These are phyloP conservation scores for Fissipunctia ypsillon DNA, from an alignment of 2,888 invertebrate species.

Conservation along the genomic window DNA sequence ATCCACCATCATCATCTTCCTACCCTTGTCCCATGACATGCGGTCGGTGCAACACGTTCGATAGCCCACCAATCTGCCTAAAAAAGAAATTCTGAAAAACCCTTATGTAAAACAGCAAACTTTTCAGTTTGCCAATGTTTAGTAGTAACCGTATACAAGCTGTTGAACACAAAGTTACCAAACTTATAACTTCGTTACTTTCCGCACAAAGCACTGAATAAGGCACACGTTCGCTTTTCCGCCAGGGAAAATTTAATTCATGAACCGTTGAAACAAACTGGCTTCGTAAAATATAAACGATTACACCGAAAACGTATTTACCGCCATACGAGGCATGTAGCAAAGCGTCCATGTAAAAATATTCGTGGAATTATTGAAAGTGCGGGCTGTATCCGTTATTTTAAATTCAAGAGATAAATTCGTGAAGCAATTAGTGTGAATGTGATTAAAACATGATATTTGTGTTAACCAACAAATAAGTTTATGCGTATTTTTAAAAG, in stretches of 20 bases:
- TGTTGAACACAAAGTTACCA: slow-evolving; percentile 21
- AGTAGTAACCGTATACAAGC: slow-evolving; percentile 3
- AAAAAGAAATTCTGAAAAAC: neutral
- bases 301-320: slow-evolving; percentile 38
- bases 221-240: slow-evolving; percentile 19
- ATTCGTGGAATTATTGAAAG: neutral
- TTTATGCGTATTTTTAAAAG: too few species aligned
- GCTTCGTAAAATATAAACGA: slow-evolving; percentile 40
- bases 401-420: slow-evolving; percentile 15
- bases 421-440: slow-evolving; percentile 10
- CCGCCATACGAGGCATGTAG: neutral
- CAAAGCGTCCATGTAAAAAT: slow-evolving; percentile 4
- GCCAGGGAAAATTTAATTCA: slow-evolving; percentile 41
- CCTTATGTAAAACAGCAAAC: neutral
- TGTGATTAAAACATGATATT: slow-evolving; percentile 1
- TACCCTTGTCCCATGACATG: neutral
- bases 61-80: neutral
- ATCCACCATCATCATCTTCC: neutral
- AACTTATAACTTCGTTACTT: slow-evolving; percentile 25
- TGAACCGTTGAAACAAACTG: slow-evolving; percentile 25
- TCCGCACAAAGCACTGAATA: slow-evolving; percentile 32
- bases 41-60: neutral
- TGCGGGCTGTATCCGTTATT: neutral
- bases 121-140: slow-evolving; percentile 5
- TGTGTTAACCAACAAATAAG: neutral